These are phyloP conservation scores for Corynorhinus townsendii DNA, from an alignment of 2,113 vertebrate genomes.

Conservation along the genomic window DNA sequence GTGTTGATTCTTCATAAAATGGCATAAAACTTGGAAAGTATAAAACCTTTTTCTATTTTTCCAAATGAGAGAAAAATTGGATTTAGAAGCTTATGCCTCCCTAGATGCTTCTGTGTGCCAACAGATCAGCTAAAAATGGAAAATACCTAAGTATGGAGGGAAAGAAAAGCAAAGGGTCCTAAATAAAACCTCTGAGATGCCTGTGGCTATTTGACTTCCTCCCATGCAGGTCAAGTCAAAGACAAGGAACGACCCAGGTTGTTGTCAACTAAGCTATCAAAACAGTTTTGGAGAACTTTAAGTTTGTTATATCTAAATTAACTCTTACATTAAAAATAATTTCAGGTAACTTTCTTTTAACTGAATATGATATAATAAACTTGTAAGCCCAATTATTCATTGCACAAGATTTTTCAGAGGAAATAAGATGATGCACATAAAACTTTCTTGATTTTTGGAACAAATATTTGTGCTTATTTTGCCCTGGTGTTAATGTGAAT, in stretches of 20 bases:
- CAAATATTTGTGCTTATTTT: neutral
- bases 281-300: neutral
- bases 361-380: neutral
- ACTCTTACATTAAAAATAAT: neutral
- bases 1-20: slow-evolving; percentile 12
- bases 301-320: neutral
- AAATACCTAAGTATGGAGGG: neutral
- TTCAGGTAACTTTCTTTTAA: neutral
- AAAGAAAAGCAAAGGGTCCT: neutral
- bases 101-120: neutral
- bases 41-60: neutral
- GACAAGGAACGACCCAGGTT: neutral
- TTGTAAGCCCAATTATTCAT: neutral
- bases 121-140: neutral
- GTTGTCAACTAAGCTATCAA: neutral
- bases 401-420: neutral
- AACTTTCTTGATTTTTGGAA: neutral
- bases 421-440: neutral
- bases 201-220: neutral
- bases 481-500: neutral
- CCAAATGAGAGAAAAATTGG: neutral
- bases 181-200: neutral
- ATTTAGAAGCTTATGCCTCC: neutral
- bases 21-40: neutral
- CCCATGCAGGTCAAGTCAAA: neutral